Evolutionary conservation across 2,797 vertebrate species (phyloP).

Genomic region (Perodicticus potto): DNA sequence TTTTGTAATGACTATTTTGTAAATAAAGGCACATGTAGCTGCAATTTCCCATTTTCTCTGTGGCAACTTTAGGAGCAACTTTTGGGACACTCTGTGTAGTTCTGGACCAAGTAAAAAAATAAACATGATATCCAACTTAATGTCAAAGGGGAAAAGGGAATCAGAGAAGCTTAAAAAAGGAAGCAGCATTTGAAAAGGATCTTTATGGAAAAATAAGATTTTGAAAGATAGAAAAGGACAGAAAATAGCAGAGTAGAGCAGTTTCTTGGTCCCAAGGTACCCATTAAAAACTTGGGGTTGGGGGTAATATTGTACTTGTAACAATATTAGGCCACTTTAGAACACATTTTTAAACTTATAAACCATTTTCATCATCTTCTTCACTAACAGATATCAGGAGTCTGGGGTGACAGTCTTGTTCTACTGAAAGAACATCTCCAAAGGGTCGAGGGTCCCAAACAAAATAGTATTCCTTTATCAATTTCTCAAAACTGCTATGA

Average conservation of each 20-base stretch:
- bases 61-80: too few species aligned
- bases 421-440: neutral
- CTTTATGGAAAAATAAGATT: neutral
- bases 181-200: neutral
- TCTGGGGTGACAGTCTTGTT: neutral
- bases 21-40: too few species aligned
- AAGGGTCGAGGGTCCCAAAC: neutral
- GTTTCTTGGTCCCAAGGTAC: neutral
- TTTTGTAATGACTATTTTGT: too few species aligned
- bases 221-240: conserved; percentile 24
- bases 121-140: neutral
- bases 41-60: too few species aligned
- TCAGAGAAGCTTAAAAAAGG: neutral
- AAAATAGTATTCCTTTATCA: conserved; percentile 39
- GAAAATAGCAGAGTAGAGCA: neutral
- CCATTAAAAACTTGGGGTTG: neutral
- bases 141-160: neutral
- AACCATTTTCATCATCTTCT: neutral
- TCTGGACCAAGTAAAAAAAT: neutral
- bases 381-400: neutral
- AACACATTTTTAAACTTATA: conserved; percentile 5
- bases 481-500: conserved; percentile 15
- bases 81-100: neutral
- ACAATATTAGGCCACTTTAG: neutral
- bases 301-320: neutral